Base-by-base conservation (phyloP, 2,888 invertebrate species). In the Caenorhabditis uteleia region DNA sequence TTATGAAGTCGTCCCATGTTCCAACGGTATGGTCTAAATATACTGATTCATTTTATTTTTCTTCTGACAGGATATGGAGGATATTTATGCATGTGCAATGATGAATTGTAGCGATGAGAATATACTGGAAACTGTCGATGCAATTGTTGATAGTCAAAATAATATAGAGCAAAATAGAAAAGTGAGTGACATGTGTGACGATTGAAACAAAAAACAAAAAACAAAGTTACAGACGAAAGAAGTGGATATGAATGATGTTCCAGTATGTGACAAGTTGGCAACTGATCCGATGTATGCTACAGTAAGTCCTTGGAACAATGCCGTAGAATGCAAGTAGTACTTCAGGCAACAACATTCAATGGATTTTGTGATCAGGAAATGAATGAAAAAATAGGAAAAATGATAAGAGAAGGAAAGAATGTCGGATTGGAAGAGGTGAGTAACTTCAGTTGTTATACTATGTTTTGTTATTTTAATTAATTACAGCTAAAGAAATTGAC, bases 1-100 rank as follows among this genome's bases (percentile, higher is more conserved):
- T 72, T 6, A 61, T 72, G 46, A 10, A 64, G 3, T 64, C 64
- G n/a, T 40, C 51, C 1, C 56, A 60, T 45, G 54, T 58, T 8
- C 55, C 55, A 1, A 51, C 67, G 21, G 66, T 66, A 14, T 21
- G 33, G 26, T 2, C 6, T 38, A 20, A 34, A 7, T 34, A n/a
- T 14, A 34, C 5, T 10, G 34, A 34, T 5, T 34, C n/a, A 12
- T 34, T 34, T 34, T 34, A 10, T 12, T 12, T 34, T 5, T 34
- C n/a, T n/a, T 34, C 10, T 5, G n/a, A 34, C 49, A 71, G 71
- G 54, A 65, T 21, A 59, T 74, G 46, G 67, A 60, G 16, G 74
- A 72, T 34, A 56, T 75, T 5, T 72, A 74, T 27, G 64, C 70
- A 7, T 72, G 72, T 50, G 75, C 75, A 1, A 43, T 75, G 38